Evolutionary conservation across 2,113 vertebrate species (phyloP), one percentile per base, ranked within the genome.

Genomic region (Chlamydotis undulata): DNA sequence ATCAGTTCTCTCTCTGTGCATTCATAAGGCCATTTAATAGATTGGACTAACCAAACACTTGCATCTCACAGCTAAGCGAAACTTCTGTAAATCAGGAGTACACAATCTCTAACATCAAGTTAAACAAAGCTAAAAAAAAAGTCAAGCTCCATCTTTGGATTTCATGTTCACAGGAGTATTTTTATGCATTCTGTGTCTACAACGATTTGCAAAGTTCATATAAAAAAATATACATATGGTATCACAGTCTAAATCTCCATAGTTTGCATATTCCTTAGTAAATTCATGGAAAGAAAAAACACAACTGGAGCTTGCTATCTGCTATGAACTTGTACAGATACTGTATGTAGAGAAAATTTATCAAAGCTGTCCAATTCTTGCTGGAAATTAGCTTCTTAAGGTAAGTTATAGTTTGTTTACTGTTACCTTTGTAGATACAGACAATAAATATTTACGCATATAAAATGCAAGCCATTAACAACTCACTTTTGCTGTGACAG

Each of bases 81-180:
- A 60, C 57, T 41, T 29, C 71, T 31, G 50, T 29, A 87, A 87
- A 81, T 50, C 49, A 68, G 52, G 7, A 18, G 33, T 89, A 84
- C 63, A 29, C 49, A 47, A 60, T 80, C 28, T 67, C 74, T 82
- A 56, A 87, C 6, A 17, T 37, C 37, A 90, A 87, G 33, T 78
- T 81, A 43, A 69, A 89, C 57, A 82, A 80, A 91, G 19, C 39
- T 91, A 83, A 89, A 92, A 89, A 49, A 31, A 56, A 65, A 41
- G n/a, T 77, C 39, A 97, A 93, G 77, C 31, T 76, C 68, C 28
- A 83, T 93, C 93, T 96, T 95, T 95, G 97, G 97, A 97, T 94
- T 97, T 96, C 91, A 63, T 88, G 63, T 94, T 93, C 92, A 95
- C 97, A 94, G 65, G 91, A 82, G 94, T 92, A 96, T 12, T 84